phyloP scores from a whole-genome alignment of 2,888 invertebrate species.

The Blera fallax region DNA sequence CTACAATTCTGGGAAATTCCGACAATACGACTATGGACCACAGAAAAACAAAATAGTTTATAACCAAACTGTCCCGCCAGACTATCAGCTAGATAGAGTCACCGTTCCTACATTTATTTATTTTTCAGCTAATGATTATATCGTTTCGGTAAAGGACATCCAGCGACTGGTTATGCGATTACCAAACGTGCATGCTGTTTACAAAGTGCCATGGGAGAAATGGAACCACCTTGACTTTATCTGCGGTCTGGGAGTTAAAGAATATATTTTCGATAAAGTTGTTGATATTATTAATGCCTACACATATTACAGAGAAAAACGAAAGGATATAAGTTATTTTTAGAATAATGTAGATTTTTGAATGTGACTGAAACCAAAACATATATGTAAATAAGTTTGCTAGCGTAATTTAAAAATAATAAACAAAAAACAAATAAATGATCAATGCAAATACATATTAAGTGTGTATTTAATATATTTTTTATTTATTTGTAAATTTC shows the following conservation, averaged over 20 bases:
- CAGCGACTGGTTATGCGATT: constrained; percentile 77
- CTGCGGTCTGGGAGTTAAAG: constrained; percentile 79
- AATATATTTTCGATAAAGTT: constrained; percentile 80
- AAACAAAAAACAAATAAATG: neutral
- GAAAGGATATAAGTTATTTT: constrained; percentile 39
- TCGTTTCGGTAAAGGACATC: constrained; percentile 79
- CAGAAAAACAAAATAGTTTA: constrained; percentile 77
- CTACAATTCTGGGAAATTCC: constrained; percentile 79
- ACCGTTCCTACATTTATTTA: constrained; percentile 78
- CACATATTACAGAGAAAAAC: constrained; percentile 74
- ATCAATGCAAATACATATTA: neutral
- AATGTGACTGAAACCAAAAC: constrained; percentile 37
- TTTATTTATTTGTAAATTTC: neutral
- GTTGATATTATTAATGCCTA: constrained; percentile 77
- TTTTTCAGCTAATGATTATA: constrained; percentile 80
- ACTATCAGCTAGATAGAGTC: constrained; percentile 78
- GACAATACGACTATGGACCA: constrained; percentile 79
- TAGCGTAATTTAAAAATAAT: neutral
- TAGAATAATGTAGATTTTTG: constrained; percentile 16
- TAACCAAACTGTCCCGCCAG: constrained; percentile 78
- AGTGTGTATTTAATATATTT: neutral
- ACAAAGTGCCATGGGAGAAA: constrained; percentile 79
- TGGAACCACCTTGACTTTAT: constrained; percentile 81
- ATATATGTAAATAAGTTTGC: neutral
- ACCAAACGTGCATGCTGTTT: constrained; percentile 77